Percentiles rank a stretch among this genome's conserved stretches.
Evolutionary conservation across 2,113 vertebrate species (phyloP).

Genomic region (Calidris pygmaea): DNA sequence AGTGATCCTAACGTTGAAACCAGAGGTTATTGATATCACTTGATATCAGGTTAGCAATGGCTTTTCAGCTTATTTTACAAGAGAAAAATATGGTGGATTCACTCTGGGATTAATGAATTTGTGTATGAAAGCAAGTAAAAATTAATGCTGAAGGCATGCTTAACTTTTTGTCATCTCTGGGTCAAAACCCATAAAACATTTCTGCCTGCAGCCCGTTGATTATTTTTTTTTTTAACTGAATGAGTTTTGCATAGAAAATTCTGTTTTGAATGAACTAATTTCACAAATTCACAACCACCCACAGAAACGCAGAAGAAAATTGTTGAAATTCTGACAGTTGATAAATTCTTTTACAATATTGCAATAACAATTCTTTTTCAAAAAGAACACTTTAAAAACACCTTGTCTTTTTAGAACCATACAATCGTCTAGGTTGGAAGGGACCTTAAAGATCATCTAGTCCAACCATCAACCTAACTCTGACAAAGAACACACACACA

Average conservation of each 20-base stretch:
- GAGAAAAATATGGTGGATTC: background rate
- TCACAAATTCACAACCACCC: background rate
- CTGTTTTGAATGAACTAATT: background rate
- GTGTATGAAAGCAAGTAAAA: background rate
- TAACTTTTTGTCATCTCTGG: background rate
- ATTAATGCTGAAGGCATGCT: background rate
- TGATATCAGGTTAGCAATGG: background rate
- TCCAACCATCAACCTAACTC: too few species aligned
- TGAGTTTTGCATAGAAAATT: background rate
- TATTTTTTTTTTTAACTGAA: background rate
- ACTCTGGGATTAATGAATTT: background rate
- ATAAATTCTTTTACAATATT: background rate
- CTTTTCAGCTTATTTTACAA: background rate
- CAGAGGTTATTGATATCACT: background rate
- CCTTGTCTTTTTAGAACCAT: background rate
- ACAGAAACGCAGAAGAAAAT: background rate
- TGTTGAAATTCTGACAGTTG: background rate
- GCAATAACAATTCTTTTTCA: background rate
- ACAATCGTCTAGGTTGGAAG: too few species aligned
- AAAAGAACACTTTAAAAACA: background rate
- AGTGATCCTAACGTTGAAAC: background rate
- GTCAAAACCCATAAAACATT: background rate
- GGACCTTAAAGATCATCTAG: too few species aligned
- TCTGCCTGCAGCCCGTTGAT: background rate
- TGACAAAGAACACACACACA: too few species aligned